Percentiles rank a stretch among this genome's conserved stretches.
These are phyloP conservation scores for Grus americana DNA, from an alignment of 2,113 vertebrate genomes.

Conservation along the genomic window DNA sequence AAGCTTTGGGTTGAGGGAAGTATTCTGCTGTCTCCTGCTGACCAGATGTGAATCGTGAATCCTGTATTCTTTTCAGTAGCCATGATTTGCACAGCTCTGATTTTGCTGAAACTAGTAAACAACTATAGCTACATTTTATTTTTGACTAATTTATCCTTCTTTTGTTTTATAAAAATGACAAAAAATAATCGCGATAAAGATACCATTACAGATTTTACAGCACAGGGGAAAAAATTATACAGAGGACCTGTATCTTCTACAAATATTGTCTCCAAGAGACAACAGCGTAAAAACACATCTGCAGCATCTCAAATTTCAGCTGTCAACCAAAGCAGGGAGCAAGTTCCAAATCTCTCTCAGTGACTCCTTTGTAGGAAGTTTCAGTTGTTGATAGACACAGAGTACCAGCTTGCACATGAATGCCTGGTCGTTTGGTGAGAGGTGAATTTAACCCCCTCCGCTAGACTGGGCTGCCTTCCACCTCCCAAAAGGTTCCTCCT, in stretches of 20 bases:
- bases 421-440: not conserved
- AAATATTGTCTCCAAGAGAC: conserved; percentile 5
- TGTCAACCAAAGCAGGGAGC: conserved; percentile 19
- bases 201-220: not conserved
- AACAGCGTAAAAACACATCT: conserved; percentile 26
- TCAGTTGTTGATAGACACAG: conserved; percentile 39
- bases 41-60: not conserved
- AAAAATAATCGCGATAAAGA: not conserved
- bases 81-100: not conserved
- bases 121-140: not conserved
- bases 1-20: not conserved
- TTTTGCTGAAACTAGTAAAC: not conserved
- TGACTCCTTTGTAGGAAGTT: conserved; percentile 34
- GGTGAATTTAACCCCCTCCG: not conserved
- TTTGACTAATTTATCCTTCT: not conserved
- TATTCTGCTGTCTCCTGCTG: not conserved
- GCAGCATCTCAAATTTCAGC: conserved; percentile 44
- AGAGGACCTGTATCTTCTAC: not conserved
- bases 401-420: conserved; percentile 37
- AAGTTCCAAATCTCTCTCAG: conserved; percentile 55
- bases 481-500: not conserved
- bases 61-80: not conserved
- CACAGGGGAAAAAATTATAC: not conserved
- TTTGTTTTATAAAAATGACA: not conserved
- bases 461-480: not conserved